A percentile compares a stretch with the other conserved stretches of the same genome.
These are phyloP conservation scores for Centruroides vittatus DNA, from an alignment of 1,140 invertebrate genomes.

Conservation along the genomic window DNA sequence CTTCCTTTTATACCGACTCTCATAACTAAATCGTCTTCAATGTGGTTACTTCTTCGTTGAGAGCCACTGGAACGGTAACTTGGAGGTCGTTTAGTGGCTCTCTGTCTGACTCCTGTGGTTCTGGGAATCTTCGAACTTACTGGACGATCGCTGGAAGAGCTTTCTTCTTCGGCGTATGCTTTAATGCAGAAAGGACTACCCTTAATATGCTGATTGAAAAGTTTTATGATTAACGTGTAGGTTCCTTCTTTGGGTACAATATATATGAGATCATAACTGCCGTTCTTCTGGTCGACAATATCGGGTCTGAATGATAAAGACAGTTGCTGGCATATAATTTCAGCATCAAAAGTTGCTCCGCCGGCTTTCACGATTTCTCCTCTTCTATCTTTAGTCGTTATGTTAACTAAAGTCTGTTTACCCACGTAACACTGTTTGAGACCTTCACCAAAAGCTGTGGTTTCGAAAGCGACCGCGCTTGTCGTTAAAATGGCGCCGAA, in stretches of 20 bases:
- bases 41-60: constrained; percentile 29
- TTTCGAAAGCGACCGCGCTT: constrained; percentile 32
- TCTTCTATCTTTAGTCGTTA: constrained; percentile 32
- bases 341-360: constrained; percentile 15
- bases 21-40: constrained; percentile 36
- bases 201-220: constrained; percentile 34
- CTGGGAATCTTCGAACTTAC: constrained; percentile 19
- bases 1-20: constrained; percentile 31
- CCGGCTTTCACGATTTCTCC: constrained; percentile 30
- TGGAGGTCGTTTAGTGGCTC: constrained; percentile 28
- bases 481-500: constrained; percentile 31
- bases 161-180: constrained; percentile 19
- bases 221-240: constrained; percentile 30
- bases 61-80: constrained; percentile 32
- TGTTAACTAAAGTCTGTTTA: constrained; percentile 25
- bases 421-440: constrained; percentile 27
- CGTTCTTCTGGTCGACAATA: constrained; percentile 34
- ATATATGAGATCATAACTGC: constrained; percentile 35
- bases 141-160: constrained; percentile 21
- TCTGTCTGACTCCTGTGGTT: constrained; percentile 22
- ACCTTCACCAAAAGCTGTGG: constrained; percentile 33
- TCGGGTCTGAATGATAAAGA: constrained; percentile 22
- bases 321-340: constrained; percentile 14
- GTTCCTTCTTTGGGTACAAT: constrained; percentile 28
- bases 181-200: constrained; percentile 33